phyloP scores from a whole-genome alignment of 2,113 vertebrate genomes.

The Grus americana region DNA sequence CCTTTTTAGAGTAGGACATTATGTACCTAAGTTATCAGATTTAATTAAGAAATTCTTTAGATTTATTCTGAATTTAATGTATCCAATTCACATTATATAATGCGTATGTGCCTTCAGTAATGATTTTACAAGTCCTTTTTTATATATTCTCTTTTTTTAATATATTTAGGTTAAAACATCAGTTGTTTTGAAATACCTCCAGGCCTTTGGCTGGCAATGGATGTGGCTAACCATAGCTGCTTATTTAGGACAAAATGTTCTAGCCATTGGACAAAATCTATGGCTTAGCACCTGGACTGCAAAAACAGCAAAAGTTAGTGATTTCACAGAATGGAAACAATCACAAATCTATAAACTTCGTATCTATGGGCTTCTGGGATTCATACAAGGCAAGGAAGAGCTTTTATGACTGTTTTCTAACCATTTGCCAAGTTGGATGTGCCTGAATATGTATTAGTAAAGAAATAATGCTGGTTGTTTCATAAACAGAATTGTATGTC shows the following conservation, averaged over 20 bases:
- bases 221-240: constrained; percentile 44
- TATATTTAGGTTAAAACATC: constrained; percentile 59
- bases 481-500: neutral
- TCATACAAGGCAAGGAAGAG: constrained; percentile 62
- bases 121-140: neutral
- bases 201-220: constrained; percentile 63
- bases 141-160: neutral
- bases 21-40: neutral
- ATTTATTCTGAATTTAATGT: neutral
- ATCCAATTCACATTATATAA: neutral
- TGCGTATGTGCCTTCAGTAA: neutral
- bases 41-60: neutral
- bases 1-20: neutral
- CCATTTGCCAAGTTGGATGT: neutral
- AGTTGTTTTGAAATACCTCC: constrained; percentile 62
- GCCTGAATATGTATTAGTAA: neutral
- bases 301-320: constrained; percentile 57
- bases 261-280: constrained; percentile 63
- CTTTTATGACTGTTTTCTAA: neutral
- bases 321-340: constrained; percentile 61
- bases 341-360: constrained; percentile 62
- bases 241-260: constrained; percentile 62
- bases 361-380: constrained; percentile 65
- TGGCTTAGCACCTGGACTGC: constrained; percentile 70
- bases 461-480: neutral